Base-by-base conservation (phyloP, 2,797 vertebrate genomes). In the Pseudochaenichthys georgianus region DNA sequence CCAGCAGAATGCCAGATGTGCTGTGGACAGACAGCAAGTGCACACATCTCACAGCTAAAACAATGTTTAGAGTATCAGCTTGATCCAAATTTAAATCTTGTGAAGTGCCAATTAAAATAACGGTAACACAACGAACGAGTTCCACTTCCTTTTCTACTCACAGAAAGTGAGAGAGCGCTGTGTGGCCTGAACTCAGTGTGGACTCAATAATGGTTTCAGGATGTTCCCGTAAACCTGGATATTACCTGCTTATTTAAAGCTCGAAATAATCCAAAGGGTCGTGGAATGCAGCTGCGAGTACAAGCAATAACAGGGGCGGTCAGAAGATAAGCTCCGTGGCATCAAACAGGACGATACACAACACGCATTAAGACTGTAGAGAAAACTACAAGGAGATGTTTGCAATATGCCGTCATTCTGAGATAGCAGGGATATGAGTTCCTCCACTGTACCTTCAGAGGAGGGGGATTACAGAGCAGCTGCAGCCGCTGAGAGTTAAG, bases 281-380 rank as follows among this genome's bases (percentile, higher is more conserved):
- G 61, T 28, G 84, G 88, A 88, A 91, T 90, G 89, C 82, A 83
- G 72, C 75, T 3, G 52, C 1, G 41, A 48, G 51, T 38, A 31
- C 13, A 70, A 66, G 80, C 83, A 92, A 88, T 86, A 81, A 88
- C 71, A 5, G 63, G 3, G 21, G 15, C 34, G 67, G 73, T 77
- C 67, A 21, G 51, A 65, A 23, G 23, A 53, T 83, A 71, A 90
- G 77, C 77, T 79, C 45, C 3, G 13, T 19, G 74, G 83, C 73
- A 54, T 83, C 78, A 28, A 13, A 16, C 6, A 17, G 76, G 74
- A 72, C n/a, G 46, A 38, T 9, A 8, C 2, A 38, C 34, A 38
- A 47, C 46, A 47, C 6, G 13, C 46, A 43, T 9, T 42, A 5
- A 43, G 12, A 11, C 34, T 38, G 34, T 38, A 9, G 34, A 9